Evolutionary conservation across 2,797 vertebrate genomes (phyloP).

Genomic region (Spheniscus humboldti): DNA sequence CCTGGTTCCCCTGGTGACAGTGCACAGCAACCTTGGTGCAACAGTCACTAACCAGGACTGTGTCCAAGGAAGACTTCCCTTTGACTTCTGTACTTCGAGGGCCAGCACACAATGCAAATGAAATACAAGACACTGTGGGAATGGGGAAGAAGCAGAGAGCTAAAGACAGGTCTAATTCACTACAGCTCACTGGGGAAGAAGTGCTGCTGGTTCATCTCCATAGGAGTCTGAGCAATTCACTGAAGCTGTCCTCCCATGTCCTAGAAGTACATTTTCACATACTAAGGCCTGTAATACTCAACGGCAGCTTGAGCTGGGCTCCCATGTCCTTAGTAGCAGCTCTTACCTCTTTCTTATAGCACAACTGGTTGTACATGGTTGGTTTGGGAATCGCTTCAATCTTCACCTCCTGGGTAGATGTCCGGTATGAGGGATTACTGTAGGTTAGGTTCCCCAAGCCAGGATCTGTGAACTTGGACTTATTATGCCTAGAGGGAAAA

Average conservation of each 20-base stretch:
- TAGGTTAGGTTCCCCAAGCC: constrained; percentile 94
- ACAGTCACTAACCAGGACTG: background rate
- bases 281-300: background rate
- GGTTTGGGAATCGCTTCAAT: constrained; percentile 92
- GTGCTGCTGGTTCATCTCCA: background rate
- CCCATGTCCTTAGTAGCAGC: background rate
- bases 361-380: constrained; percentile 91
- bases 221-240: background rate
- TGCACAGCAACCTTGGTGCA: background rate
- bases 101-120: background rate
- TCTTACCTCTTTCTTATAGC: constrained; percentile 96
- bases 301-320: background rate
- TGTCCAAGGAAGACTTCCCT: background rate
- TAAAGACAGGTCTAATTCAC: background rate
- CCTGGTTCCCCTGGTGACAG: background rate
- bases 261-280: background rate
- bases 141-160: background rate
- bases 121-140: background rate
- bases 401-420: constrained; percentile 97
- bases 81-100: background rate
- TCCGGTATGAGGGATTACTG: constrained; percentile 96
- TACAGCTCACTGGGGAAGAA: background rate
- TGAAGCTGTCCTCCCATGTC: background rate
- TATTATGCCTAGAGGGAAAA: constrained; percentile 86
- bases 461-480: constrained; percentile 91